A percentile compares a stretch with the other conserved stretches of the same genome.
These are phyloP conservation scores for Drosophila tropicalis DNA, from an alignment of 1,140 invertebrate genomes.

Conservation along the genomic window DNA sequence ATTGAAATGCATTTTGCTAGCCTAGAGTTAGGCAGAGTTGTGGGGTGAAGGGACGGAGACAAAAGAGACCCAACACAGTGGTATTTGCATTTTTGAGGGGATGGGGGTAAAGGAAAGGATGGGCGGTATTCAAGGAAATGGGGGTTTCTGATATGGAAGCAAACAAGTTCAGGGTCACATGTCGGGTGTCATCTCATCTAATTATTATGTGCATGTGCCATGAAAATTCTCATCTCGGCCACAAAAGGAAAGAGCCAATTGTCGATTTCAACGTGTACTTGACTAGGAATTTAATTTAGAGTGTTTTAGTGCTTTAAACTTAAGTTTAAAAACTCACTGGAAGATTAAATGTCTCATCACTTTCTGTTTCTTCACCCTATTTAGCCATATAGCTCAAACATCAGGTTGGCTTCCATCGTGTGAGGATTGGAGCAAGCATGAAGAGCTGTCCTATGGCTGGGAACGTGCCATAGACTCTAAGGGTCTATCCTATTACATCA, in stretches of 20 bases:
- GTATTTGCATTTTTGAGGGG: not conserved
- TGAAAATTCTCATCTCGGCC: not conserved
- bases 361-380: not conserved
- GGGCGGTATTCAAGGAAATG: not conserved
- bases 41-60: too few species aligned
- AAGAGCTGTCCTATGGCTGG: conserved; percentile 93
- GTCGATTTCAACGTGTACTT: not conserved
- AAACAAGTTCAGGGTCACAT: conserved; percentile 43
- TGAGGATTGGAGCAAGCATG: conserved; percentile 88
- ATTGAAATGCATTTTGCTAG: conserved; percentile 73
- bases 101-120: not conserved
- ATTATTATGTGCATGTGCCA: conserved; percentile 10
- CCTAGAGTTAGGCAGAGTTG: not conserved
- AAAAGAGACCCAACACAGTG: not conserved
- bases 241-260: conserved; percentile 9
- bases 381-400: conserved; percentile 90
- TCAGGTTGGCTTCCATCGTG: conserved; percentile 93
- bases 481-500: conserved; percentile 93
- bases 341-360: not conserved
- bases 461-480: conserved; percentile 90
- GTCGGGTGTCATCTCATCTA: conserved; percentile 16
- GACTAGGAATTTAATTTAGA: not conserved
- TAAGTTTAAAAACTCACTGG: not conserved
- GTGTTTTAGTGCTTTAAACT: not conserved
- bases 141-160: not conserved